Base-by-base conservation (phyloP, 2,888 invertebrate species). In the Machimus atricapillus region DNA sequence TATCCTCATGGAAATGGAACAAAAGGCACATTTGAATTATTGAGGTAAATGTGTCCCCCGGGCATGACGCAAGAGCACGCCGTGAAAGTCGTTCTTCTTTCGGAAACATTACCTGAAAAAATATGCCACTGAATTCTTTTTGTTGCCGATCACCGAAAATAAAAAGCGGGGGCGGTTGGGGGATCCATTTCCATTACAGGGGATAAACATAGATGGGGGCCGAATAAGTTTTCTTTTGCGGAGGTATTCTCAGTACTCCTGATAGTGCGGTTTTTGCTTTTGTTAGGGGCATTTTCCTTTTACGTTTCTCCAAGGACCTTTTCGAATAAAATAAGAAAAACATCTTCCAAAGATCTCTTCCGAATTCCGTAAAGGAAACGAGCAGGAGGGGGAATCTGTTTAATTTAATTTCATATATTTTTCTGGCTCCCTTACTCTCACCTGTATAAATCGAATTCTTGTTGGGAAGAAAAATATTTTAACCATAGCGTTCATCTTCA, bases 21-120 rank as follows among this genome's bases (percentile, higher is more conserved):
- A 40, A 66, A 83, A 66, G 66, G 66, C 66, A 40, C 82, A 83
- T 83, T 83, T 83, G 82, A 83, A 83, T 83, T 83, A 83, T 83
- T 83, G 82, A 83, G 82, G 82, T 83, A 83, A 83, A 83, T 83
- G 82, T 66, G 82, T 83, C 82, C 82, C 66, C 66, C 19, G 82
- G 82, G 82, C 56, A 83, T 83, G 82, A 66, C n/a, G 66, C 82
- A 66, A 83, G 23, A 58, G 66, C 58, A 83, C 66, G 14, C 37
- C 27, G 12, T 83, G 37, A 66, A 83, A 83, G 82, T 83, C 82
- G 46, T 58, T 66, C 40, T 83, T 83, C 82, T 83, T 83, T 66
- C 66, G 66, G 58, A 83, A 34, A 23, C 37, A 83, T 66, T 83
- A 83, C 82, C 82, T 83, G 23, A 66, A 83, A 83, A 40, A 52